A percentile compares a stretch with the other conserved stretches of the same genome.
phyloP scores from a whole-genome alignment of 2,888 invertebrate species.

The Polyploca ridens region DNA sequence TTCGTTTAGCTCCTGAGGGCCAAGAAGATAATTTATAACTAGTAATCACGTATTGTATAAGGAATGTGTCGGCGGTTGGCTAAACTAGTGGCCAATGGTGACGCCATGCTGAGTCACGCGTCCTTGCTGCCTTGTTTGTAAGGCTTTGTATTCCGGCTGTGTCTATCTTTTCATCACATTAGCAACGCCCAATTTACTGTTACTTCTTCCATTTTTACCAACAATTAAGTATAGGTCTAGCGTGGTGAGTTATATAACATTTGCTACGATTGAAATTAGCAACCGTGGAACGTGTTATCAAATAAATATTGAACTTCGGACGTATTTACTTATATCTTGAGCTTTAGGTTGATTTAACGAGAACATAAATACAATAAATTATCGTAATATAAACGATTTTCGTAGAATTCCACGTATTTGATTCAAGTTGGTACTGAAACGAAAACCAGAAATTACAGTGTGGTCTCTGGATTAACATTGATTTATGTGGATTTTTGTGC shows the following conservation, averaged over 20 bases:
- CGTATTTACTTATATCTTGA: not conserved
- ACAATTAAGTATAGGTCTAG: not conserved
- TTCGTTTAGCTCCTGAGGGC: not conserved
- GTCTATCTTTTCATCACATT: constrained; percentile 31
- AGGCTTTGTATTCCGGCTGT: constrained; percentile 47
- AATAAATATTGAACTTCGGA: not conserved
- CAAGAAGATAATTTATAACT: not conserved
- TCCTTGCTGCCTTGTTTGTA: constrained; percentile 56
- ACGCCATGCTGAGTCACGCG: constrained; percentile 62
- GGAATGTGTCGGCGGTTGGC: constrained; percentile 49
- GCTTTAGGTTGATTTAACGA: not conserved
- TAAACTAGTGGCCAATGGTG: constrained; percentile 37
- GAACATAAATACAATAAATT: not conserved
- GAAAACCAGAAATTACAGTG: constrained; percentile 2
- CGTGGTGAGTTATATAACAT: not conserved
- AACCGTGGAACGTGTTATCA: not conserved
- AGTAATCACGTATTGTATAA: constrained; percentile 35
- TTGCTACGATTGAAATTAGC: not conserved
- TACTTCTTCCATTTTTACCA: not conserved
- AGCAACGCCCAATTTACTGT: constrained; percentile 29
- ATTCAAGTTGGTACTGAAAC: constrained; percentile 2
- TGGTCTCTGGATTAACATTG: not conserved
- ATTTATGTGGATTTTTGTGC: constrained; percentile 11
- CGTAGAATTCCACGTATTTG: constrained; percentile 1
- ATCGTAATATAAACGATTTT: constrained; percentile 5